Percentiles rank a stretch among this genome's conserved stretches.
These are phyloP conservation scores for Sepiola atlantica DNA, from an alignment of 2,888 invertebrate species.

Conservation along the genomic window DNA sequence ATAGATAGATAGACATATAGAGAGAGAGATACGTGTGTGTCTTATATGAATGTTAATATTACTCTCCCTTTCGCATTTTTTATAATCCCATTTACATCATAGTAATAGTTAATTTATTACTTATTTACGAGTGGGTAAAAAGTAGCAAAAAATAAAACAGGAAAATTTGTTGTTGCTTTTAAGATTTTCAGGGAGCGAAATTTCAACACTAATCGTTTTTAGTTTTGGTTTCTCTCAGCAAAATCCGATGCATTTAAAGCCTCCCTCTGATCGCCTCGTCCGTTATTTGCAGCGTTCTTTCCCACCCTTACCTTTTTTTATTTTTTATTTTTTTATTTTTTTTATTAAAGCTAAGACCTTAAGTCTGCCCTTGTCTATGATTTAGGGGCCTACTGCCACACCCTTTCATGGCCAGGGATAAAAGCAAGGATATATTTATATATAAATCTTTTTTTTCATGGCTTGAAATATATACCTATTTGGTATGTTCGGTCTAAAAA, in stretches of 20 bases:
- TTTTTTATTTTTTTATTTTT: too few species aligned
- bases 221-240: neutral
- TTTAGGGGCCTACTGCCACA: neutral
- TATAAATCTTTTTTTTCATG: neutral
- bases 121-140: neutral
- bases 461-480: neutral
- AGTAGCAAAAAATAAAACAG: neutral
- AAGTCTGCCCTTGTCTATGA: neutral
- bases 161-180: neutral
- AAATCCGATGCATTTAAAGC: neutral
- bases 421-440: neutral
- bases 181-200: neutral
- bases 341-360: neutral
- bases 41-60: too few species aligned
- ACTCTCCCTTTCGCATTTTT: too few species aligned
- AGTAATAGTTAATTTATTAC: neutral
- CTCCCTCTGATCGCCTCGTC: neutral
- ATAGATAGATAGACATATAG: too few species aligned
- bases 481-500: neutral
- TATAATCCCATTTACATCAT: neutral
- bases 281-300: neutral
- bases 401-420: neutral
- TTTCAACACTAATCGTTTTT: neutral
- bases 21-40: too few species aligned
- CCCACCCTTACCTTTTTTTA: rapidly evolving